Evolutionary conservation across 1,140 invertebrate genomes (phyloP), one percentile per base, ranked within the genome.

Genomic region (Ericerus pela): DNA sequence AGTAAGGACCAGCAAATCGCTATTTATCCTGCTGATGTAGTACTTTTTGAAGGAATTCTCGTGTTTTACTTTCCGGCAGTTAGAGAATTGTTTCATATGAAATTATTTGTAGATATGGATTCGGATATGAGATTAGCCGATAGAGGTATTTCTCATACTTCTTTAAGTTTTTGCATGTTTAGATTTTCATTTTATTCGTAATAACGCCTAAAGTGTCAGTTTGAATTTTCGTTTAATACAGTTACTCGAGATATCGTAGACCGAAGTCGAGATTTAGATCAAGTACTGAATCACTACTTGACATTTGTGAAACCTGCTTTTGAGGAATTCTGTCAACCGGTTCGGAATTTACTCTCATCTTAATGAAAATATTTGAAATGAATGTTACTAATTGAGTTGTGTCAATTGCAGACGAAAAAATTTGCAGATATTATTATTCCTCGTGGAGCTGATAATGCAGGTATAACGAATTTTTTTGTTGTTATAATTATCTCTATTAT

Each of bases 391-490:
- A 30, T 33, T 26, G 2, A 26, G 24, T 57, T 52, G n/a, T 47
- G 20, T 38, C 51, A 38, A n/a, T 76, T 77, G 55, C 71, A 92
- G 87, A 99, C 96, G 0, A 99, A 99, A 73, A 99, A 99, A 70
- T 98, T 96, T 77, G 96, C 95, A 53, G 96, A 99, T 75, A 90
- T 99, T 28, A 98, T 99, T 61, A 97, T 99, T 71, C 96, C 96
- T 11, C 76, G 94, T 61, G 93, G 93, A 59, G 92, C 93, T 30
- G 94, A 97, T 68, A 97, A 97, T 68, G 83, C 80, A 74, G 90
- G 91, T 94, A 73, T 81, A 52, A 24, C n/a, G 10, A 37, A 43
- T 11, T 43, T 43, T 11, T 11, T 43, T 14, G 18, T 8, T 43
- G 18, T 43, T 43, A 43, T 11, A 8, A 43, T n/a, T 20, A 11